Conservation (phyloP, 2,888 invertebrate genomes). For the Cephus spinipes region DNA sequence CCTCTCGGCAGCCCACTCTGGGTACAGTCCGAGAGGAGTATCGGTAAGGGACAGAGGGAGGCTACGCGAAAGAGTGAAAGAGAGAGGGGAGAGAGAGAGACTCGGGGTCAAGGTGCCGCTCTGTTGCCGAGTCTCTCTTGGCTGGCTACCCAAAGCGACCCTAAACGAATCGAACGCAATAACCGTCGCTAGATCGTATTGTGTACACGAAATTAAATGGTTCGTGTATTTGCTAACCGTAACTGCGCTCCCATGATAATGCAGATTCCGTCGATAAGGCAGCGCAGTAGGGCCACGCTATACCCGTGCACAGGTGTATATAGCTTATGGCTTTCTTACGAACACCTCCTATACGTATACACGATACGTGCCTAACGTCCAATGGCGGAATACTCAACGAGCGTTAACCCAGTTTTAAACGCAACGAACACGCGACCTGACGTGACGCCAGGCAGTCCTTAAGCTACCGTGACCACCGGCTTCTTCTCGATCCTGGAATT, state of each 20-base stretch:
- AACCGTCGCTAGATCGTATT: slow-evolving; percentile 13
- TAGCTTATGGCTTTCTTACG: too few species aligned
- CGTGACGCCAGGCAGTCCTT: slow-evolving; percentile 54
- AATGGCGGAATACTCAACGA: slow-evolving; percentile 4
- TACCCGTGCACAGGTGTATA: background rate
- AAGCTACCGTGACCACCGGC: slow-evolving; percentile 19
- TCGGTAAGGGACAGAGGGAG: background rate
- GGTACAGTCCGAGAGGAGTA: slow-evolving; percentile 4
- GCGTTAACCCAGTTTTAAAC: slow-evolving; percentile 39
- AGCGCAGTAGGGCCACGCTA: background rate
- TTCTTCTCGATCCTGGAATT: background rate
- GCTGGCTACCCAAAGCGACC: slow-evolving; percentile 24
- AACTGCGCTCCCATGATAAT: background rate
- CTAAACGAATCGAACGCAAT: slow-evolving; percentile 2
- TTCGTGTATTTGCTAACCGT: background rate
- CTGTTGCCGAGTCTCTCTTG: slow-evolving; percentile 50
- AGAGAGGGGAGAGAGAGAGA: slow-evolving; percentile 22
- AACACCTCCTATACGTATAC: slow-evolving; percentile 13
- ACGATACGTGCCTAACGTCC: too few species aligned
- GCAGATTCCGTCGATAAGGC: background rate
- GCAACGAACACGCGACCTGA: slow-evolving; percentile 54
- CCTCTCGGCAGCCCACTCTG: background rate
- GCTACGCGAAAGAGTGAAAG: background rate
- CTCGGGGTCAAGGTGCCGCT: slow-evolving; percentile 50
- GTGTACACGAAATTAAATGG: background rate